phyloP scores from a whole-genome alignment of 2,797 vertebrate genomes.

The Chromobotia macracanthus region DNA sequence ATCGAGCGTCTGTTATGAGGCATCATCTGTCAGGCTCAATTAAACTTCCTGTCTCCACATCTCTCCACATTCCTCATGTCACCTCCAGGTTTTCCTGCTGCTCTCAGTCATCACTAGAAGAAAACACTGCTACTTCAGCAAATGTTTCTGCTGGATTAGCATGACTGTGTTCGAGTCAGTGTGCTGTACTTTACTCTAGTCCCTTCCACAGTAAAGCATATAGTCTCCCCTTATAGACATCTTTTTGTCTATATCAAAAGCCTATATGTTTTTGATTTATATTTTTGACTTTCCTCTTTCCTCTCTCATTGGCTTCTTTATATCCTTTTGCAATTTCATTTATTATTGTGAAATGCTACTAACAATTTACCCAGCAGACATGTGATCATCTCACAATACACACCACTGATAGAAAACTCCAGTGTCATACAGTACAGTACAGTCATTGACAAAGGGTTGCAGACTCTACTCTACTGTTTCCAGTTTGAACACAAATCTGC shows the following conservation, averaged over 20 bases:
- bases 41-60: background rate
- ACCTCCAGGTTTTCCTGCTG: background rate
- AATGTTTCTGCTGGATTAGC: too few relatives aligned
- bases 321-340: background rate
- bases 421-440: background rate
- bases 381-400: constrained; percentile 20
- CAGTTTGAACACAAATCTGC: background rate
- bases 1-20: background rate
- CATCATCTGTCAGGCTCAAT: constrained; percentile 3
- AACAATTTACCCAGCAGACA: background rate
- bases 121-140: too few relatives aligned
- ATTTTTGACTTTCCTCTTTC: too few relatives aligned
- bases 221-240: constrained; percentile 3
- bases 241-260: too few relatives aligned
- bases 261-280: too few relatives aligned
- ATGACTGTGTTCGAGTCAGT: too few relatives aligned
- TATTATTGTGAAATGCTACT: too few relatives aligned
- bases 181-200: background rate
- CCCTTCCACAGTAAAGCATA: background rate
- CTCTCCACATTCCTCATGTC: background rate
- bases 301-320: constrained; percentile 1
- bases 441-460: constrained; percentile 13
- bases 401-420: constrained; percentile 44
- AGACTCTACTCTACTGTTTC: background rate
- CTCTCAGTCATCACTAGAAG: too few relatives aligned